Conservation (phyloP, 92 coral and sea anemone species). For the Pocillopora meandrina region DNA sequence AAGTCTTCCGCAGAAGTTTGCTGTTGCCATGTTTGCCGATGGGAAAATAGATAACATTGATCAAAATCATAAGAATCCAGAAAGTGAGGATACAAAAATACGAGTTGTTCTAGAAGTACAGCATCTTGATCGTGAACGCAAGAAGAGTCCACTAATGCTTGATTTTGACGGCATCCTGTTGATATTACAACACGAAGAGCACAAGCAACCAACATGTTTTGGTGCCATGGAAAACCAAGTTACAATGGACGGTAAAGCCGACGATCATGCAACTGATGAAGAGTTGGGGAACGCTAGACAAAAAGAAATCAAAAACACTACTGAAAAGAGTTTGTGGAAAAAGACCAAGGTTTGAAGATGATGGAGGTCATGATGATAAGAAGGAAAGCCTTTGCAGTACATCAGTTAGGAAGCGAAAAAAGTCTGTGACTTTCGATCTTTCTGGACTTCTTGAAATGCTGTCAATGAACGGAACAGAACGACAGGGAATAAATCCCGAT, state of each 20-base stretch:
- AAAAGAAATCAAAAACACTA: neutral
- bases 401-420: neutral
- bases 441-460: neutral
- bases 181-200: neutral
- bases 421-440: neutral
- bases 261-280: neutral
- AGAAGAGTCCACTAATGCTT: conserved; percentile 8
- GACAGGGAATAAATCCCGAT: no score
- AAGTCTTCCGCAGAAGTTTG: neutral
- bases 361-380: neutral
- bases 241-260: neutral
- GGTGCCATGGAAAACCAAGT: neutral
- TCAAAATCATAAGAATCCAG: neutral
- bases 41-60: neutral
- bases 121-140: conserved; percentile 11
- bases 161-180: neutral
- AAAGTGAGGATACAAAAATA: neutral
- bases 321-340: neutral
- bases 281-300: no score
- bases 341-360: neutral
- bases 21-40: neutral
- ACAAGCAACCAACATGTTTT: neutral
- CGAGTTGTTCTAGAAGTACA: neutral
- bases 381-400: neutral
- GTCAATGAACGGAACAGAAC: neutral